Conservation (phyloP, 2,797 vertebrate species). For the Graptemys geographica region DNA sequence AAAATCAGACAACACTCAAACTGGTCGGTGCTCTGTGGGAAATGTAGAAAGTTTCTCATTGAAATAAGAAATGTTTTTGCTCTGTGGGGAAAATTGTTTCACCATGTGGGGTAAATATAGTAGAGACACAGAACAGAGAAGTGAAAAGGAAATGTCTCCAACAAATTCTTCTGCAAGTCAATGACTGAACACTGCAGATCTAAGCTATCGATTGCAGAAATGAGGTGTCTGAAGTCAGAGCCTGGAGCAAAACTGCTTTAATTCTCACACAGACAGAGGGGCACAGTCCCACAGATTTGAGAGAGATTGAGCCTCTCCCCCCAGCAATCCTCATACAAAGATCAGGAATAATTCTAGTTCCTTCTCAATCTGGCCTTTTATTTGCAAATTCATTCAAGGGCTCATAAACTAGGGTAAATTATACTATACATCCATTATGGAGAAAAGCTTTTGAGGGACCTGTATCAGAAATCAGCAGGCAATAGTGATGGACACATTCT, state of each 20-base stretch:
- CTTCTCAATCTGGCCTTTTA: background rate
- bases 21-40: background rate
- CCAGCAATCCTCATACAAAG: background rate
- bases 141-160: background rate
- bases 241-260: constrained; percentile 2
- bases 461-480: background rate
- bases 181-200: background rate
- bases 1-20: background rate
- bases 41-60: background rate
- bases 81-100: background rate
- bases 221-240: background rate
- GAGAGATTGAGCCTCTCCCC: background rate
- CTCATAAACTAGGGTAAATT: background rate
- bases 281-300: background rate
- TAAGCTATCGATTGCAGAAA: background rate
- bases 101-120: background rate
- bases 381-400: background rate
- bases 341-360: background rate
- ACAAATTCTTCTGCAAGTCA: background rate
- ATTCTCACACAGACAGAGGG: background rate
- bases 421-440: fast-evolving
- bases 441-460: background rate
- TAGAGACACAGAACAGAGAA: background rate
- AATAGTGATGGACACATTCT: background rate
- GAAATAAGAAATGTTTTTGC: background rate